Evolutionary conservation across 2,797 vertebrate genomes (phyloP).

Genomic region (Garrulus glandarius): DNA sequence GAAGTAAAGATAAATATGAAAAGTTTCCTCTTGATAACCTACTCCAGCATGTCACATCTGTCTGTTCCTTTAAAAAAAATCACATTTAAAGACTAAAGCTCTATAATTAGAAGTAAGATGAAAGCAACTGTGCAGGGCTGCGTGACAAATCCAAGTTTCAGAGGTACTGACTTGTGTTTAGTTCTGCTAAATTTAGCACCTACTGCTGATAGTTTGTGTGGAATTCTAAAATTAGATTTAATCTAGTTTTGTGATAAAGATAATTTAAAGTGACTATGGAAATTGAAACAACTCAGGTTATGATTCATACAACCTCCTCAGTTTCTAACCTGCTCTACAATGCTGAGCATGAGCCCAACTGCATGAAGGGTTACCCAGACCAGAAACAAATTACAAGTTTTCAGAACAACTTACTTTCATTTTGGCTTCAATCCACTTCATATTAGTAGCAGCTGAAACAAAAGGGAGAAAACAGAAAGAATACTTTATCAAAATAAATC

Average conservation of each 20-base stretch:
- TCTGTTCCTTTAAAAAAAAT: neutral
- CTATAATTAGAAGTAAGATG: slow-evolving; percentile 39
- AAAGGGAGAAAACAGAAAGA: neutral
- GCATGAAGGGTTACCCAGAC: neutral
- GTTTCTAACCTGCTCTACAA: neutral
- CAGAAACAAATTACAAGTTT: neutral
- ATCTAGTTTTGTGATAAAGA: neutral
- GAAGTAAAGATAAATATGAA: neutral
- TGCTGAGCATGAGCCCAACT: rapidly evolving
- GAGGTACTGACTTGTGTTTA: neutral
- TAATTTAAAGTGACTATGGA: neutral
- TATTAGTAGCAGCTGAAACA: slow-evolving; percentile 94
- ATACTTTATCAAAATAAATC: neutral
- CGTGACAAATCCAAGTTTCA: neutral
- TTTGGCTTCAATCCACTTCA: slow-evolving; percentile 99
- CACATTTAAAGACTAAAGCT: neutral
- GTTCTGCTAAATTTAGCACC: slow-evolving; percentile 29
- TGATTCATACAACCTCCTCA: neutral
- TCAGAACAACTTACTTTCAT: slow-evolving; percentile 89
- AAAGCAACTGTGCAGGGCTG: slow-evolving; percentile 11
- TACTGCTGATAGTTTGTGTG: neutral
- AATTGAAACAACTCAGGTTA: neutral
- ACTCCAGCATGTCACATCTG: neutral
- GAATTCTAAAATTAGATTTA: slow-evolving; percentile 14
- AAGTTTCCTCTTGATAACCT: slow-evolving; percentile 22